Conservation (phyloP, 2,113 vertebrate species). For the Calyptommatus sinebrachiatus region DNA sequence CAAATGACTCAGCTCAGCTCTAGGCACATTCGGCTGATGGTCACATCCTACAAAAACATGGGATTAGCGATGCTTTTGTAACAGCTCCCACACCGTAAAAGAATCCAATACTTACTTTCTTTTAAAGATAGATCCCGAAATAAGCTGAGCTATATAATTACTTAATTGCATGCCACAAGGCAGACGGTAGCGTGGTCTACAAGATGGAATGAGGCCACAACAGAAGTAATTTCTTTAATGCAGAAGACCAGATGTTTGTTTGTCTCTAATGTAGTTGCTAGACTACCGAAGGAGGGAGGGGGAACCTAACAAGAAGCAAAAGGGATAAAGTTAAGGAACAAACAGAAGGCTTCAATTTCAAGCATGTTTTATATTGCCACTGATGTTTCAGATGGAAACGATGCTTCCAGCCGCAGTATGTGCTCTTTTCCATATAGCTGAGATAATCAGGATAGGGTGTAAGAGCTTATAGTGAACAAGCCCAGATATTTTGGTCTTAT, state of each 20-base stretch:
- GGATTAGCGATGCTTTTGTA: not conserved
- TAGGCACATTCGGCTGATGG: not conserved
- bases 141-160: constrained; percentile 15
- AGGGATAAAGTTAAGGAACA: not conserved
- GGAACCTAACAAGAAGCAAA: not conserved
- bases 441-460: not conserved
- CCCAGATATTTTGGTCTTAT: too few relatives aligned
- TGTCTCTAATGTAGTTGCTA: constrained; percentile 19
- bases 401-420: not conserved
- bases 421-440: not conserved
- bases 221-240: constrained; percentile 18
- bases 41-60: not conserved
- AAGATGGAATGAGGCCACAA: constrained; percentile 17
- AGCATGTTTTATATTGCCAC: not conserved
- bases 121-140: constrained; percentile 6
- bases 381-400: not conserved
- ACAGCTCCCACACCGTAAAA: not conserved
- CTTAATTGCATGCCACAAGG: constrained; percentile 19
- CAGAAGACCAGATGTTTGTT: constrained; percentile 19
- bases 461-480: not conserved
- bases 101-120: constrained; percentile 1
- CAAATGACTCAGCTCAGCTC: not conserved
- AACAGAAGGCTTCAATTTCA: constrained; percentile 8
- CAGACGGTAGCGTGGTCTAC: constrained; percentile 5
- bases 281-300: not conserved